Conservation (phyloP, 1,140 invertebrate genomes). For the Myzus persicae region DNA sequence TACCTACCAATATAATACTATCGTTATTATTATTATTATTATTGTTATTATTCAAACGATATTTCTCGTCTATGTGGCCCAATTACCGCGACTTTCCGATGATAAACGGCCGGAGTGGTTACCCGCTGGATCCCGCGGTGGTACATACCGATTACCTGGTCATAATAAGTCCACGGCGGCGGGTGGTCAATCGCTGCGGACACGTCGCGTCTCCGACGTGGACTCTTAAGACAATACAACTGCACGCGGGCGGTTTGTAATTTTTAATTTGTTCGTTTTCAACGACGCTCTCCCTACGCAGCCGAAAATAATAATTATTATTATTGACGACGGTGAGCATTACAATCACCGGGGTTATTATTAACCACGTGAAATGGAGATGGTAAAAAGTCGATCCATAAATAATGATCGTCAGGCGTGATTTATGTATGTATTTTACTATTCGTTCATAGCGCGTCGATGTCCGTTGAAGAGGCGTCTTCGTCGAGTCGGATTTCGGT, state of each 20-base stretch:
- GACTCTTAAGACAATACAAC: constrained; percentile 7
- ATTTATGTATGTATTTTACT: not conserved
- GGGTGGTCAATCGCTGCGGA: not conserved
- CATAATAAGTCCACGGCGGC: not conserved
- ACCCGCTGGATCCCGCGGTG: not conserved
- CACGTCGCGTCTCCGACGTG: not conserved
- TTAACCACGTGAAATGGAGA: not conserved
- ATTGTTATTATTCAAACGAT: not conserved
- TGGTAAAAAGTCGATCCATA: constrained; percentile 20
- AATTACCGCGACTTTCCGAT: not conserved
- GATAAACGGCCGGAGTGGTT: not conserved
- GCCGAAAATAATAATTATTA: not conserved
- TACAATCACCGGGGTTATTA: not conserved
- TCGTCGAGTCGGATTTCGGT: not conserved
- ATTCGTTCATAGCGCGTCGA: not conserved
- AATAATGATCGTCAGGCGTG: not conserved
- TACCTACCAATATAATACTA: not conserved
- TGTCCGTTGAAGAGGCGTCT: not conserved
- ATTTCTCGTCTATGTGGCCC: not conserved
- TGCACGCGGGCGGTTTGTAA: not conserved
- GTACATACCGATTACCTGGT: constrained; percentile 1
- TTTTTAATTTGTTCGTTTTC: constrained; percentile 1
- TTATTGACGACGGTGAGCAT: not conserved
- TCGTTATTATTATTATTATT: not conserved
- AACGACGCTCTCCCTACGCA: not conserved